Evolutionary conservation across 2,888 invertebrate genomes (phyloP), one percentile per base, ranked within the genome.

Genomic region (Atethmia centrago): DNA sequence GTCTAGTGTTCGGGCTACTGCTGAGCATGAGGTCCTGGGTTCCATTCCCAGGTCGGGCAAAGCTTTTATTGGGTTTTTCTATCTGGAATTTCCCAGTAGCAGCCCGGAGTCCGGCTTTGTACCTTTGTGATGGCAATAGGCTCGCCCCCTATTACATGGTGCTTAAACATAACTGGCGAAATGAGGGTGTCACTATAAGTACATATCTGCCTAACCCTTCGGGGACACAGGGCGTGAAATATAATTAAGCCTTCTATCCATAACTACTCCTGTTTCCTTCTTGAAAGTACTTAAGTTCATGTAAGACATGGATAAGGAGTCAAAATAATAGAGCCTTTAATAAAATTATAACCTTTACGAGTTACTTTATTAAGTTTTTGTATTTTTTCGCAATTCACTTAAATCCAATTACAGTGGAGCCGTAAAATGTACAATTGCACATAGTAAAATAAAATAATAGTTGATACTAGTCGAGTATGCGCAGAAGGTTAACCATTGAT

Each of bases 331-430:
- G 28, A 14, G 31, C 4, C 2, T 63, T 71, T 31, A 64, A 68
- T 56, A 61, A 82, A 82, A 82, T 71, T 42, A 78, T 71, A 77
- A 71, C 71, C 19, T 78, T 71, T 47, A 64, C 63, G 28, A n/a
- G 63, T 53, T 45, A 68, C 53, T 79, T 64, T 56, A 66, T 71
- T 63, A 62, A 71, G 31, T 51, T 71, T 74, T 40, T 74, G n/a
- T 66, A 61, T 58, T 73, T 86, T 86, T 86, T 82, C 28, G 79
- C 79, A 76, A 85, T 86, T 85, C 85, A 85, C 79, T 85, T 86
- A 80, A 70, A 79, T 86, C 87, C 78, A 85, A 85, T 82, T 78
- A 78, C 53, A 36, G 45, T 45, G 45, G n/a, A 28, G 36, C 61
- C 64, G 74, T 83, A 83, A 87, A 85, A 78, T 67, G 63, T 82